Conservation (phyloP, 2,113 vertebrate species). For the Noctilio leporinus region DNA sequence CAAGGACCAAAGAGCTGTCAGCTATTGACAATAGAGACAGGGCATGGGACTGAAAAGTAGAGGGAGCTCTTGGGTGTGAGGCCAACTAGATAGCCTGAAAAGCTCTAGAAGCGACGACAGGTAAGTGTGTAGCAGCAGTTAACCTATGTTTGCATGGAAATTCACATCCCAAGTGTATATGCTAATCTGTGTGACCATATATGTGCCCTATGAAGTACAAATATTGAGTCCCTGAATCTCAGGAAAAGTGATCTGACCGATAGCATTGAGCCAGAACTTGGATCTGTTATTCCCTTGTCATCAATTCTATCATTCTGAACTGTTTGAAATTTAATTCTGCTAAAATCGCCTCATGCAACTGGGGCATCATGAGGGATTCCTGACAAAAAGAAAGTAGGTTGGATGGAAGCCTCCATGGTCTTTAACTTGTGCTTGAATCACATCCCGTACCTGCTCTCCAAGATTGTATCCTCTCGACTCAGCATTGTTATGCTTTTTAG, state of each 20-base stretch:
- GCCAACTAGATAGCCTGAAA: neutral
- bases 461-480: neutral
- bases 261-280: neutral
- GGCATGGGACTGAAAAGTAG: neutral
- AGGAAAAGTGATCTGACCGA: neutral
- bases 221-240: neutral
- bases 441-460: neutral
- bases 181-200: neutral
- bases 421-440: neutral
- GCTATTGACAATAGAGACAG: neutral
- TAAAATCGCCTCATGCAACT: neutral
- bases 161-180: neutral
- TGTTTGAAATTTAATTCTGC: conserved; percentile 5
- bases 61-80: neutral
- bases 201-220: neutral
- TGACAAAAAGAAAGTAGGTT: neutral
- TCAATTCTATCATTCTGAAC: neutral
- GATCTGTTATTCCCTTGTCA: neutral
- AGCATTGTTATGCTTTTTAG: neutral
- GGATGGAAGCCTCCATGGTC: neutral
- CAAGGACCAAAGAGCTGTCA: neutral
- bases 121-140: neutral
- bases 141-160: neutral
- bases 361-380: neutral
- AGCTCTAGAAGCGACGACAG: neutral